Evolutionary conservation across 2,797 vertebrate species (phyloP).

Genomic region (Argya squamiceps): DNA sequence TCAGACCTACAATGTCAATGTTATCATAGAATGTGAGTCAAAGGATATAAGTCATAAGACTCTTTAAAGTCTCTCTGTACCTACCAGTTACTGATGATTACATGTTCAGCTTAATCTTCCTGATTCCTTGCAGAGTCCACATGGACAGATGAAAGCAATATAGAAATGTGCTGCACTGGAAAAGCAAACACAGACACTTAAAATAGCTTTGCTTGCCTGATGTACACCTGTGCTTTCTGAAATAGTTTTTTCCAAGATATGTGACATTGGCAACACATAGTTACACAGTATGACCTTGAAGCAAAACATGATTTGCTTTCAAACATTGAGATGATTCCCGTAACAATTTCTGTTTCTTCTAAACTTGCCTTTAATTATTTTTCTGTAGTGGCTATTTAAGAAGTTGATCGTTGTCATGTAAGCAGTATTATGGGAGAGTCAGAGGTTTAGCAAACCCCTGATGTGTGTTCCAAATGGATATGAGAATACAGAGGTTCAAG

Average conservation of each 20-base stretch:
- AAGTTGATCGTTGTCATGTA: background rate
- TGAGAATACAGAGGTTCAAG: constrained; percentile 4
- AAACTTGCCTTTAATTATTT: background rate
- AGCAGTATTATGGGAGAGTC: background rate
- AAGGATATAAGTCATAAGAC: background rate
- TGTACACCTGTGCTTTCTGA: background rate
- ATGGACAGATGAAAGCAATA: background rate
- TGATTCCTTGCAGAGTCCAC: background rate
- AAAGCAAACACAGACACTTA: background rate
- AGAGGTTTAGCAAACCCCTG: background rate
- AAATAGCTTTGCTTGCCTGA: background rate
- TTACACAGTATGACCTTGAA: background rate
- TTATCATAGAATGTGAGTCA: background rate
- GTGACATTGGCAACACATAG: background rate
- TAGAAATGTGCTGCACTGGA: background rate
- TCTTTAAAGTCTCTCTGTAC: background rate
- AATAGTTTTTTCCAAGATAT: background rate
- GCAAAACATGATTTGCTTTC: background rate
- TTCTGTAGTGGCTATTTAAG: background rate
- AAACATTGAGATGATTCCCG: background rate
- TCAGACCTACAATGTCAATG: background rate
- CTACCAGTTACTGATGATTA: background rate
- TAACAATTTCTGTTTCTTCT: background rate
- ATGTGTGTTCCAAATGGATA: background rate
- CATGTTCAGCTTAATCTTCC: background rate